phyloP scores from a whole-genome alignment of 2,797 vertebrate species.

The Diplodus sargus region DNA sequence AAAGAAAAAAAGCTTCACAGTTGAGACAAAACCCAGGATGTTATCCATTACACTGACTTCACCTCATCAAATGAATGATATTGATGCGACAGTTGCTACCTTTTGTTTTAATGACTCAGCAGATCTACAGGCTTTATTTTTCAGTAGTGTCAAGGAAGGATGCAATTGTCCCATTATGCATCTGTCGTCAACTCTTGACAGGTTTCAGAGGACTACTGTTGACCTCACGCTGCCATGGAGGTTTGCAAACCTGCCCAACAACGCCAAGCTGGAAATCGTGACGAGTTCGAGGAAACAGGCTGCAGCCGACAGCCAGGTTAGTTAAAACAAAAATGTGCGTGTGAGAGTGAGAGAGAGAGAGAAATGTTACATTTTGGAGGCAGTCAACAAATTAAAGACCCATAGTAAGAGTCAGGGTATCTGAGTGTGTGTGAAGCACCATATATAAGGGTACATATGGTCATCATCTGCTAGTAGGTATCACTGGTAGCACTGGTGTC shows the following conservation, averaged over 20 bases:
- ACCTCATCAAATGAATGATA: background rate
- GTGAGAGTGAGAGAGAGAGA: background rate
- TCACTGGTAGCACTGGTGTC: background rate
- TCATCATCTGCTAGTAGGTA: background rate
- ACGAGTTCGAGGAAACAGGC: conserved; percentile 82
- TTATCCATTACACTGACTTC: background rate
- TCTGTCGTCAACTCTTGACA: conserved; percentile 65
- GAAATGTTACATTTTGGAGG: background rate
- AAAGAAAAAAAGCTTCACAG: no score
- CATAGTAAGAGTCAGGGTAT: background rate
- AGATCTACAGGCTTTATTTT: background rate
- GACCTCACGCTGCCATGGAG: conserved; percentile 95
- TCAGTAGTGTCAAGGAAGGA: background rate
- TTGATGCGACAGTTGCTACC: background rate
- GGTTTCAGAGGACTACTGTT: conserved; percentile 94
- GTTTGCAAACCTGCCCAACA: conserved; percentile 96
- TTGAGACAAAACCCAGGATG: no score
- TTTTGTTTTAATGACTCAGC: background rate
- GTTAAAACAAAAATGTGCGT: conserved; percentile 47
- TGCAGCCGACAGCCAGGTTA: conserved; percentile 84
- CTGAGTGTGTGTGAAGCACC: background rate
- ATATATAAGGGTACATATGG: background rate
- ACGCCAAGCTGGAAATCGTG: conserved; percentile 98
- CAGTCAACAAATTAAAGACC: background rate
- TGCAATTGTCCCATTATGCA: background rate